Conservation (phyloP, 1,140 invertebrate genomes). For the Heliconius melpomene region DNA sequence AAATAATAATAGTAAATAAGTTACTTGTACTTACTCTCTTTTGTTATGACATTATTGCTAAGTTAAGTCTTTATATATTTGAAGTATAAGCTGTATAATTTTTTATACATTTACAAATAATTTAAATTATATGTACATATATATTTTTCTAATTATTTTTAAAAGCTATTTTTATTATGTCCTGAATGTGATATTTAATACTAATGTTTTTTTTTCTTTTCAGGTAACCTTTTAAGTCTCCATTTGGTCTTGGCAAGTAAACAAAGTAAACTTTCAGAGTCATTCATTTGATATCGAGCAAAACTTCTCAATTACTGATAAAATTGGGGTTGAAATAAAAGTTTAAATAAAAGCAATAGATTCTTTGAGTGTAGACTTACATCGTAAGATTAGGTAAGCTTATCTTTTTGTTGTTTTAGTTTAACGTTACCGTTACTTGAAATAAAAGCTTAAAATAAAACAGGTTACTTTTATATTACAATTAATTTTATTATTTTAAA, state of each 20-base stretch:
- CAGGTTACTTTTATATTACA: not conserved
- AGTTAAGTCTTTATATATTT: not conserved
- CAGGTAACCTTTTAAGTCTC: constrained; percentile 12
- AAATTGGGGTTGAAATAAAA: constrained; percentile 23
- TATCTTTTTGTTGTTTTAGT: constrained; percentile 15
- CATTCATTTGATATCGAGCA: constrained; percentile 20
- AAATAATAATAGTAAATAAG: not conserved
- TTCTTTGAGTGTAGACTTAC: constrained; percentile 14
- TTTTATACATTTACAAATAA: too few relatives aligned
- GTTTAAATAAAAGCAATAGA: constrained; percentile 19
- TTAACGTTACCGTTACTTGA: constrained; percentile 16
- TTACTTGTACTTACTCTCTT: not conserved
- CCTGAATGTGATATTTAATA: not conserved
- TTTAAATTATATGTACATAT: too few relatives aligned
- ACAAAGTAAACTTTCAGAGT: not conserved
- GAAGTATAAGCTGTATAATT: not conserved
- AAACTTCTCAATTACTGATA: constrained; percentile 16
- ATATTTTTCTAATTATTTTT: too few relatives aligned
- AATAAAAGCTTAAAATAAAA: not conserved
- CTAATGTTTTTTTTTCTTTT: constrained; percentile 20
- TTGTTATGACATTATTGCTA: not conserved
- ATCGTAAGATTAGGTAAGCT: not conserved
- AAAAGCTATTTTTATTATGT: too few relatives aligned
- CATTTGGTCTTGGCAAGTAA: not conserved
- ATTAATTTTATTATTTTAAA: not conserved